A percentile compares a stretch with the other conserved stretches of the same genome.
Conservation (phyloP, 2,113 vertebrate species). For the Edolisoma coerulescens region DNA sequence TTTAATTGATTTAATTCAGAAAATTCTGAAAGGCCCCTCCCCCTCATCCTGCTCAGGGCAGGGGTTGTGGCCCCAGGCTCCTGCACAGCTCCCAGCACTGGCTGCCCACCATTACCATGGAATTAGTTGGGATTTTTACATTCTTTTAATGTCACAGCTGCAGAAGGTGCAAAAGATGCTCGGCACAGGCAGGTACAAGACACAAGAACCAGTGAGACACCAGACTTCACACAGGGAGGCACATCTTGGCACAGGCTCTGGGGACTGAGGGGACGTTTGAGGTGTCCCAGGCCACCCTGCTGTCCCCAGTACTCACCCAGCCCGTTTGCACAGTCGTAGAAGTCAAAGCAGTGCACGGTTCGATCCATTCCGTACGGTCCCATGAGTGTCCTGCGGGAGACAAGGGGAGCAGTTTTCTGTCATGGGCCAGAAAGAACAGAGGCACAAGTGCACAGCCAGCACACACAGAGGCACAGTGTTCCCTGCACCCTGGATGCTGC, state of each 20-base stretch:
- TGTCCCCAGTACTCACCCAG: slow-evolving; percentile 74
- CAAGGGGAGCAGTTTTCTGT: neutral
- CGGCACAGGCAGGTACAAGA: neutral
- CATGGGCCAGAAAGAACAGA: rapidly evolving
- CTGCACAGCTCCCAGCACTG: neutral
- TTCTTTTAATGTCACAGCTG: neutral
- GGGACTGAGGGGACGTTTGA: rapidly evolving
- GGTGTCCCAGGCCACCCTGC: neutral
- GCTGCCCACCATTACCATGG: neutral
- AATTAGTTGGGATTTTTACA: neutral
- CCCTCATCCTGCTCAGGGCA: neutral
- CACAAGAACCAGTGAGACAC: neutral
- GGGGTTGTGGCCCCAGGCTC: neutral
- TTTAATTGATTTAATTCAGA: neutral
- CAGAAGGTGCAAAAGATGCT: neutral
- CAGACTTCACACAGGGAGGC: neutral
- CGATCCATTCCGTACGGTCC: slow-evolving; percentile 86
- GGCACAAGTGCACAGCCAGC: neutral
- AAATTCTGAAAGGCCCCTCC: neutral
- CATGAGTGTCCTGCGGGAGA: slow-evolving; percentile 84
- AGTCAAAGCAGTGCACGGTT: slow-evolving; percentile 82
- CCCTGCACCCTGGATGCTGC: rapidly evolving
- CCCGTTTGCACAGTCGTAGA: slow-evolving; percentile 85
- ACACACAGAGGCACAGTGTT: neutral
- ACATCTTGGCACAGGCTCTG: rapidly evolving